These are phyloP conservation scores for Brachionus koreanus DNA, from an alignment of 1,140 invertebrate genomes.

Conservation along the genomic window DNA sequence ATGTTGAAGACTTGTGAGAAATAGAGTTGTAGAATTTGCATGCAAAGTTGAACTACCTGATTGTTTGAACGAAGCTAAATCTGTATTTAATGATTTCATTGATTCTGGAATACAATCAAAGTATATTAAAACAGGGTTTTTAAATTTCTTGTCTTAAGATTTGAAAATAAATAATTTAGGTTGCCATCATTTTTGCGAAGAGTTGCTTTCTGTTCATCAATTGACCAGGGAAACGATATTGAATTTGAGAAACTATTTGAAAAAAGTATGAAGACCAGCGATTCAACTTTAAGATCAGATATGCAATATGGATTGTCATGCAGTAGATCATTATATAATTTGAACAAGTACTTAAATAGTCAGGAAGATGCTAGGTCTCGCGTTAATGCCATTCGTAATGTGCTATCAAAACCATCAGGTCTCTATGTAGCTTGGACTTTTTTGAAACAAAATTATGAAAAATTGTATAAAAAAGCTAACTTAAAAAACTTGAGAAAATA, in stretches of 20 bases:
- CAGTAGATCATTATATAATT: background rate
- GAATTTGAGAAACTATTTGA: constrained; percentile 32
- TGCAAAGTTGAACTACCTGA: constrained; percentile 16
- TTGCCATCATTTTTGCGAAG: background rate
- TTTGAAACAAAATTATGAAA: constrained; percentile 17
- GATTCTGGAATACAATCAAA: background rate
- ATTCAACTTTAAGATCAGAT: background rate
- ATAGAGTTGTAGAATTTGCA: constrained; percentile 16
- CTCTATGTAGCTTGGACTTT: constrained; percentile 11
- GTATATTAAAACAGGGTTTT: background rate
- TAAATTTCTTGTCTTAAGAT: background rate
- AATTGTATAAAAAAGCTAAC: background rate
- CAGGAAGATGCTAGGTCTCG: background rate
- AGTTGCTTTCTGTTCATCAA: background rate
- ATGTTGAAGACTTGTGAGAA: background rate
- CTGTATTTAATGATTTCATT: background rate
- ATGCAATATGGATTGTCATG: background rate
- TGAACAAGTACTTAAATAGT: constrained; percentile 4
- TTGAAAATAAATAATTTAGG: background rate
- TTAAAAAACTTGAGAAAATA: background rate
- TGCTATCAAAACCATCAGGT: background rate
- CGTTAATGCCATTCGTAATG: background rate
- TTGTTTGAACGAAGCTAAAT: background rate
- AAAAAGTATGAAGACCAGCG: background rate
- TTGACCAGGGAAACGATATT: background rate